These are phyloP conservation scores for Parasteatoda tepidariorum DNA, from an alignment of 1,140 invertebrate genomes.

Conservation along the genomic window DNA sequence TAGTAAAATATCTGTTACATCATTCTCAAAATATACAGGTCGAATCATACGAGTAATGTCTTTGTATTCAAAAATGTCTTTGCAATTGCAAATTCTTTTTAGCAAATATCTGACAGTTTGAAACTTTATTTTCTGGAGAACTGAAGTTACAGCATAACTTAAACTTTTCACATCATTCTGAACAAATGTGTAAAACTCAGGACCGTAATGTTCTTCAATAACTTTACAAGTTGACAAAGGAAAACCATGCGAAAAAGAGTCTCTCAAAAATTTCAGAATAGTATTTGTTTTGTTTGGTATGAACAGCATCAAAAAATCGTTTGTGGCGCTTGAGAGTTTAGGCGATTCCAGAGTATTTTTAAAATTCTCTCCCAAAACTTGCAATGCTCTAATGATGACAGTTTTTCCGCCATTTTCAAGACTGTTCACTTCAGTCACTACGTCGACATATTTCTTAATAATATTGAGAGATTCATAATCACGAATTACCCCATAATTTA, in stretches of 20 bases:
- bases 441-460: neutral
- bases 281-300: neutral
- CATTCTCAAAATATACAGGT: neutral
- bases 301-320: neutral
- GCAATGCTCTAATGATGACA: slow-evolving; percentile 20
- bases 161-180: neutral
- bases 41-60: neutral
- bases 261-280: neutral
- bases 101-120: neutral
- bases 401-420: neutral
- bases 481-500: neutral
- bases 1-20: too few species aligned
- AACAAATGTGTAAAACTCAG: neutral
- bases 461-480: neutral
- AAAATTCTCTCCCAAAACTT: slow-evolving; percentile 18
- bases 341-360: slow-evolving; percentile 16
- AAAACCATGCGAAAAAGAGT: slow-evolving; percentile 6
- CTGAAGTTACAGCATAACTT: neutral
- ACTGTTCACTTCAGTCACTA: neutral
- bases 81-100: neutral
- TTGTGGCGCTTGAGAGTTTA: slow-evolving; percentile 8
- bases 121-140: neutral
- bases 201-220: neutral
- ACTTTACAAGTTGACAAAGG: neutral
- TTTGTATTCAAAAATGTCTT: neutral